Conservation (phyloP, 1,140 invertebrate species). For the Paracyclopina nana region DNA sequence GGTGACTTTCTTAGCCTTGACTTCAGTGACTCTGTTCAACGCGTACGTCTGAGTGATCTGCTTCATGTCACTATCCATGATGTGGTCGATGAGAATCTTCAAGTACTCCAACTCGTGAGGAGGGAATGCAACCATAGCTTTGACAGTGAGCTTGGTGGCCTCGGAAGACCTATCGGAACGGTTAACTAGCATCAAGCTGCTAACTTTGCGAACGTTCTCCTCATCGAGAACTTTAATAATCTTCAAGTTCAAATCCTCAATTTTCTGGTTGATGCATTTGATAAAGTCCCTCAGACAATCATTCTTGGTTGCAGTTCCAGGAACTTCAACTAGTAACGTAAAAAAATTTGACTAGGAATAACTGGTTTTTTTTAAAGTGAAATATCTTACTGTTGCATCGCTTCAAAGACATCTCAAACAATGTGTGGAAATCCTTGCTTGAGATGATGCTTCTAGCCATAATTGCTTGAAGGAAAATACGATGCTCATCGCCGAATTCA, state of each 20-base stretch:
- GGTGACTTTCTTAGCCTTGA: not conserved
- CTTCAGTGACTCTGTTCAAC: not conserved
- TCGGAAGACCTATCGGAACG: not conserved
- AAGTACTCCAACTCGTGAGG: not conserved
- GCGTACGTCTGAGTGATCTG: not conserved
- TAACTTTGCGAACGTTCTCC: not conserved
- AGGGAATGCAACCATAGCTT: not conserved
- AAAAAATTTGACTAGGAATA: not conserved
- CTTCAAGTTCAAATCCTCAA: not conserved
- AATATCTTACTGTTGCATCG: not conserved
- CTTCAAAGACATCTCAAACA: not conserved
- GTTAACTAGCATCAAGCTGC: not conserved
- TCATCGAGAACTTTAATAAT: not conserved
- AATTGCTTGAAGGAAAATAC: not conserved
- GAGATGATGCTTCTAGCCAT: not conserved
- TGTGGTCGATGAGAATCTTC: not conserved
- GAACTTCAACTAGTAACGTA: not conserved
- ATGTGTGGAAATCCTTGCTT: not conserved
- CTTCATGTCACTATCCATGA: conserved; percentile 1
- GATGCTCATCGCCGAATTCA: conserved; percentile 1
- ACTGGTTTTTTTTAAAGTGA: not conserved
- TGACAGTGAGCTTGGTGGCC: not conserved
- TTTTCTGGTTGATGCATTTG: not conserved
- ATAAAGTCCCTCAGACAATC: not conserved
- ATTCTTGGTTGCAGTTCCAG: not conserved